Evolutionary conservation across 1,140 invertebrate genomes (phyloP).

Genomic region (Solen grandis): DNA sequence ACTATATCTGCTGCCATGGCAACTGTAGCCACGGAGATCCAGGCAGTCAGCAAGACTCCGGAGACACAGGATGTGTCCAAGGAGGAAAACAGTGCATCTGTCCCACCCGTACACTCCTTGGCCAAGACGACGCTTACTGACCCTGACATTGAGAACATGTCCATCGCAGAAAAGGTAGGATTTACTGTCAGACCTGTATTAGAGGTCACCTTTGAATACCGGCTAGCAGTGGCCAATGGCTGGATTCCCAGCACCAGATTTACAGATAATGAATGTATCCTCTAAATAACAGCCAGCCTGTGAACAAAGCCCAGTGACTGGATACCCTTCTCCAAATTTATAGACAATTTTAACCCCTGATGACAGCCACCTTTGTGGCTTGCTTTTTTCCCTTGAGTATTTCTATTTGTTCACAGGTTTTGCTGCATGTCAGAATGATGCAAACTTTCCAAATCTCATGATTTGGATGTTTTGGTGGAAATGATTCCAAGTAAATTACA

Average conservation of each 20-base stretch:
- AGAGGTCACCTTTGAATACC: neutral
- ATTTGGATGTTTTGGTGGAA: no score
- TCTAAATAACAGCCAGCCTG: neutral
- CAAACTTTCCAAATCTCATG: no score
- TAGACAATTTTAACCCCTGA: no score
- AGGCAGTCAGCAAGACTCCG: neutral
- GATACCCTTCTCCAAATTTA: no score
- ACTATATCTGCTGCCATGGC: neutral
- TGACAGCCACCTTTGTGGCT: no score
- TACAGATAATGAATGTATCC: neutral
- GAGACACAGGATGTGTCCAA: conserved; percentile 3
- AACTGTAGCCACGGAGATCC: conserved; percentile 9
- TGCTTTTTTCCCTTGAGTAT: no score
- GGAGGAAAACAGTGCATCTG: conserved; percentile 35
- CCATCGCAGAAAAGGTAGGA: conserved; percentile 60
- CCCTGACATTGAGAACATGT: conserved; percentile 60
- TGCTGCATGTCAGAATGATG: no score
- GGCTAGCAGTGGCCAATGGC: neutral
- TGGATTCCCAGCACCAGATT: neutral
- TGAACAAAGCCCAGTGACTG: no score
- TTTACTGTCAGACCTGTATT: no score
- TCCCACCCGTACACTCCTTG: conserved; percentile 63
- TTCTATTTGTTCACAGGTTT: no score
- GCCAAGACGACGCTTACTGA: conserved; percentile 37
- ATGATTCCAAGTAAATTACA: no score